phyloP scores from a whole-genome alignment of 2,797 vertebrate genomes.

The Alectoris magna region DNA sequence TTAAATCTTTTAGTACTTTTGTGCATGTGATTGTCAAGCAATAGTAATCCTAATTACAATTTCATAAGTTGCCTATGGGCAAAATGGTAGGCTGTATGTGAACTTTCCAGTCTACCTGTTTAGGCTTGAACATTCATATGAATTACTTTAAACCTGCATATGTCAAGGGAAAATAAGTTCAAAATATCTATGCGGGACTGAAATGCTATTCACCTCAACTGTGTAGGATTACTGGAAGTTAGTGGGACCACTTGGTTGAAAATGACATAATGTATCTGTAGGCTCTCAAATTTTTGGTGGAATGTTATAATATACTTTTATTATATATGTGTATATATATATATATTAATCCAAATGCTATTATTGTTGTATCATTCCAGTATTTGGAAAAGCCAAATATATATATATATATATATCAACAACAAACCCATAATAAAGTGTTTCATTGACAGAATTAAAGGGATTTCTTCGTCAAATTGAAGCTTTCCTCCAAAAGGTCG shows the following conservation, averaged over 20 bases:
- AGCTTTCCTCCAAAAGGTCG: background rate
- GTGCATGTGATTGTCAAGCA: slow-evolving; percentile 54
- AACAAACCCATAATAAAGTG: background rate
- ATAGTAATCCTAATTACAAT: slow-evolving; percentile 47
- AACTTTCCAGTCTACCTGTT: slow-evolving; percentile 11
- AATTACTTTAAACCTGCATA: slow-evolving; percentile 10
- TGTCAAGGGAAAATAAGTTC: slow-evolving; percentile 35
- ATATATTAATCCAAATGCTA: background rate
- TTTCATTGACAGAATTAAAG: background rate
- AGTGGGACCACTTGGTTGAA: background rate
- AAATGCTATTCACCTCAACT: background rate
- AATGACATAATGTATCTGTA: background rate
- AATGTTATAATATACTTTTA: background rate
- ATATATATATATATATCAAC: background rate
- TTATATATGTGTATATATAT: background rate
- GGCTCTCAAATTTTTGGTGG: background rate
- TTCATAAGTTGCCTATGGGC: slow-evolving; percentile 37
- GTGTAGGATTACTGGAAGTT: background rate
- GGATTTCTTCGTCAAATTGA: background rate
- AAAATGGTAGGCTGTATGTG: background rate
- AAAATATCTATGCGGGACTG: background rate
- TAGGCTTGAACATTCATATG: background rate
- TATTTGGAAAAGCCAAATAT: background rate
- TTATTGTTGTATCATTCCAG: background rate
- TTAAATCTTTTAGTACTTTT: slow-evolving; percentile 51